Conservation (phyloP, 2,113 vertebrate genomes). For the Pangasianodon gigas region DNA sequence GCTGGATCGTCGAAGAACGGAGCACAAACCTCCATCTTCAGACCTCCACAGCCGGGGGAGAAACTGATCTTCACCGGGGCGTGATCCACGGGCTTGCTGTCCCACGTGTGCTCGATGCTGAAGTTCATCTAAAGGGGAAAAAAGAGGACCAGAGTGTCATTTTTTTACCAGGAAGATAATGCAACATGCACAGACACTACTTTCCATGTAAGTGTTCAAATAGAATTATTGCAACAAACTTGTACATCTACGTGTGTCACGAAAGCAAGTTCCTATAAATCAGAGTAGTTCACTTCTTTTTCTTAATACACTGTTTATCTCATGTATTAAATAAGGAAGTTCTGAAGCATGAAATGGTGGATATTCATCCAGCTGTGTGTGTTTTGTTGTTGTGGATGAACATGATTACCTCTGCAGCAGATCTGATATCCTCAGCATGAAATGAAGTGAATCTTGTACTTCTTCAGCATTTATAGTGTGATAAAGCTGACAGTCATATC, state of each 20-base stretch:
- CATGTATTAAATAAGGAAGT: not conserved
- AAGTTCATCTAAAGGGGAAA: constrained; percentile 78
- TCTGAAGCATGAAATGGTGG: too few relatives aligned
- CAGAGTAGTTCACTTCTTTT: not conserved
- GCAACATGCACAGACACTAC: not conserved
- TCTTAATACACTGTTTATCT: not conserved
- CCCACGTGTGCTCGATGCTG: constrained; percentile 80
- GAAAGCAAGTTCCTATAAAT: not conserved
- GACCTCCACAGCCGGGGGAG: constrained; percentile 69
- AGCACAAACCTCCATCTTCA: constrained; percentile 78
- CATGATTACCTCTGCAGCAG: constrained; percentile 7
- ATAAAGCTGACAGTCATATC: constrained; percentile 4
- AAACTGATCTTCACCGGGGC: constrained; percentile 75
- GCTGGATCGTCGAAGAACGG: constrained; percentile 88
- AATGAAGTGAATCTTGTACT: not conserved
- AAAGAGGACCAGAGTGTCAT: not conserved
- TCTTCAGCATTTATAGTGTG: not conserved
- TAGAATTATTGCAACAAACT: not conserved
- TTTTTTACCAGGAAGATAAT: not conserved
- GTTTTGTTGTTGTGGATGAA: not conserved
- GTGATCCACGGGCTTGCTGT: constrained; percentile 78
- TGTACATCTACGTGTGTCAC: not conserved
- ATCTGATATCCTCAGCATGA: not conserved
- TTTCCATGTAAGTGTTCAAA: not conserved
- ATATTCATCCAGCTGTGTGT: not conserved